Conservation (phyloP, 1,140 invertebrate genomes). For the Drosophila sucinea region DNA sequence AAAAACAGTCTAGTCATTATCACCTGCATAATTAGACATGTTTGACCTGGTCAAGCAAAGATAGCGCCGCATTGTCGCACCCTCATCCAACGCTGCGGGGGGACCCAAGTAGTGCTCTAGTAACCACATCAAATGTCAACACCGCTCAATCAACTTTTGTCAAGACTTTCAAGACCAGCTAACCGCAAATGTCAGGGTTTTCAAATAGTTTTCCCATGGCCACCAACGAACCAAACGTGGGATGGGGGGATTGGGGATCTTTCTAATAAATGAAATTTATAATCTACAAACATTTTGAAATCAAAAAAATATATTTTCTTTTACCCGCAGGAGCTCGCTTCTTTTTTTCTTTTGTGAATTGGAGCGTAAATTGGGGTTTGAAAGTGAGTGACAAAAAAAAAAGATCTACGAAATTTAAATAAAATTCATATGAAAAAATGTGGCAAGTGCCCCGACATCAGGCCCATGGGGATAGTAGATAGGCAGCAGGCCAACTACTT, state of each 20-base stretch:
- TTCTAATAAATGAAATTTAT: conserved; percentile 10
- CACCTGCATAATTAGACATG: conserved; percentile 64
- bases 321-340: conserved; percentile 34
- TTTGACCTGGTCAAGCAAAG: conserved; percentile 40
- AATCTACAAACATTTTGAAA: conserved; percentile 2
- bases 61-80: conserved; percentile 40
- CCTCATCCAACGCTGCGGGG: conserved; percentile 27
- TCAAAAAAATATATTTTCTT: neutral
- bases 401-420: conserved; percentile 40
- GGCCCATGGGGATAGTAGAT: neutral
- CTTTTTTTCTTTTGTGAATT: conserved; percentile 37
- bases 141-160: conserved; percentile 26
- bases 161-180: conserved; percentile 13
- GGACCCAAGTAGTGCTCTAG: neutral
- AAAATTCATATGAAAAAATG: conserved; percentile 63
- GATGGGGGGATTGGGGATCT: neutral
- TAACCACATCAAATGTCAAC: conserved; percentile 46
- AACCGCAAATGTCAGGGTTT: conserved; percentile 41
- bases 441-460: conserved; percentile 39
- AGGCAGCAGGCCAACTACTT: conserved; percentile 28
- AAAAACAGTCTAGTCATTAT: conserved; percentile 66
- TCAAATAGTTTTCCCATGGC: neutral
- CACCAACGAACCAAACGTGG: neutral
- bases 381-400: conserved; percentile 37
- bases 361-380: conserved; percentile 39